These are phyloP conservation scores for Diuraphis noxia DNA, from an alignment of 1,140 invertebrate species.

Conservation along the genomic window DNA sequence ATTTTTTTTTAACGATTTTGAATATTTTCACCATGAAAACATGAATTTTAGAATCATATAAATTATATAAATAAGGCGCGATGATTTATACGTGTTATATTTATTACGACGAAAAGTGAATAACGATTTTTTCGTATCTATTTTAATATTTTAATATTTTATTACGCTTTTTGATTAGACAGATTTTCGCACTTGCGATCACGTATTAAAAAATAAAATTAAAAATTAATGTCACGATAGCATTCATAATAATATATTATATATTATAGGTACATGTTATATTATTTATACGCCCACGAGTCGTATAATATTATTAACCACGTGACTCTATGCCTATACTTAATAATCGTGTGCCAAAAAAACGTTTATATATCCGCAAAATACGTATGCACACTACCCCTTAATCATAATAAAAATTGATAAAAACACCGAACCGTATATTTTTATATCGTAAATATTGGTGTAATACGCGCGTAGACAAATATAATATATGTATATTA, in stretches of 20 bases:
- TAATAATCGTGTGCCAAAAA: not conserved
- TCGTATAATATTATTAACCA: not conserved
- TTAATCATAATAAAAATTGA: slow-evolving; percentile 28
- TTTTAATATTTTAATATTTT: not conserved
- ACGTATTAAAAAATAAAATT: not conserved
- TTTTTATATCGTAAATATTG: not conserved
- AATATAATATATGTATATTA: not conserved
- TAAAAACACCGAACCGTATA: not conserved
- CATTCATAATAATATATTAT: not conserved
- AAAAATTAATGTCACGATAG: not conserved
- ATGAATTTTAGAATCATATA: not conserved
- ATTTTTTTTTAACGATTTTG: not conserved
- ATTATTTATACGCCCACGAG: not conserved
- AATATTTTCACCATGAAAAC: not conserved
- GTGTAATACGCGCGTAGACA: not conserved
- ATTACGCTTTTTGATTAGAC: not conserved
- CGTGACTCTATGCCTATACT: not conserved
- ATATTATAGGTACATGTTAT: too few species aligned
- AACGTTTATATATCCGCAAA: not conserved
- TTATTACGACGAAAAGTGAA: not conserved
- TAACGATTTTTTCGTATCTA: not conserved
- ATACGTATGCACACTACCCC: not conserved
- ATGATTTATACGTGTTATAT: not conserved
- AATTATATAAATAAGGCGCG: not conserved
- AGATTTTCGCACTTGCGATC: not conserved